phyloP scores from a whole-genome alignment of 2,797 vertebrate genomes.

The Todus mexicanus region DNA sequence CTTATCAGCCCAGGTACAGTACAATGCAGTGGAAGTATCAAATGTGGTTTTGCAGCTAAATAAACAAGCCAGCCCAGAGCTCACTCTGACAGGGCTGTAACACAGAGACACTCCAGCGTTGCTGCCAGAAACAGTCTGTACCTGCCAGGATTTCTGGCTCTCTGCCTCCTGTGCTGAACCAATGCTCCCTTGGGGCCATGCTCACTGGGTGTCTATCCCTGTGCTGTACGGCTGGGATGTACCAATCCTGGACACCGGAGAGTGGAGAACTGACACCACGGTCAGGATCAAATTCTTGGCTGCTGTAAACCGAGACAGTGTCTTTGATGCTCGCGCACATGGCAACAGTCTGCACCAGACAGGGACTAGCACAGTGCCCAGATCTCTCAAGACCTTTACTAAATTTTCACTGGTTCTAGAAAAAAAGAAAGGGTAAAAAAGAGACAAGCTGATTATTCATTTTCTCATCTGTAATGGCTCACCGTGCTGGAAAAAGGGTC shows the following conservation, averaged over 20 bases:
- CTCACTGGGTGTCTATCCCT: not conserved
- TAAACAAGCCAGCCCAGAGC: not conserved
- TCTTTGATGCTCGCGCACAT: not conserved
- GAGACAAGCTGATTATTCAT: not conserved
- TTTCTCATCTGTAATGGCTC: not conserved
- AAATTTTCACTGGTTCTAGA: not conserved
- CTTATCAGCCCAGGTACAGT: not conserved
- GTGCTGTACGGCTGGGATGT: accelerated
- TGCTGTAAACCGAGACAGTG: not conserved
- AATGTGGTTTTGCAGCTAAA: not conserved
- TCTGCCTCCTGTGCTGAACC: accelerated
- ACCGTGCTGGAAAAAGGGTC: not conserved
- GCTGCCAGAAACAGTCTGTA: not conserved
- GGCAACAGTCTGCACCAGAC: not conserved
- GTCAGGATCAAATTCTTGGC: not conserved
- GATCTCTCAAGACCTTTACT: not conserved
- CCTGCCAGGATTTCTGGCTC: not conserved
- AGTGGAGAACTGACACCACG: not conserved
- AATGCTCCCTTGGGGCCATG: accelerated
- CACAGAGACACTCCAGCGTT: not conserved
- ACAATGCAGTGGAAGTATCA: not conserved
- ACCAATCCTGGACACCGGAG: accelerated
- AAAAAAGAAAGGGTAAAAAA: not conserved
- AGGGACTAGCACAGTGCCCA: not conserved
- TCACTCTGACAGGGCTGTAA: accelerated